Evolutionary conservation across 1,140 invertebrate genomes (phyloP), one percentile per base, ranked within the genome.

Genomic region (Callitettix versicolor): DNA sequence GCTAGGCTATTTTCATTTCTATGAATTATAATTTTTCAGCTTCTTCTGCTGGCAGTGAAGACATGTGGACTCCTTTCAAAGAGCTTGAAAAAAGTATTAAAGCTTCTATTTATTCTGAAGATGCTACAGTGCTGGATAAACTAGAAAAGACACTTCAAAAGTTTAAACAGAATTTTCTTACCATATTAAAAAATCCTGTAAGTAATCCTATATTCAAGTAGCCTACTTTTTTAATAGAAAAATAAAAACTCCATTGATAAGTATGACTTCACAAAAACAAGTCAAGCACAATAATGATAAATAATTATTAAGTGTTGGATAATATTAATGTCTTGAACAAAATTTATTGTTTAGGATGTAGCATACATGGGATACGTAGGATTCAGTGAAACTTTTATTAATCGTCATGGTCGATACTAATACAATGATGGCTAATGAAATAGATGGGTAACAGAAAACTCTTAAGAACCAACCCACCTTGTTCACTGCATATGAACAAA

Each of bases 21-120:
- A n/a, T n/a, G n/a, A n/a, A n/a, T n/a, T n/a, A n/a, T n/a, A n/a
- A 30, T 9, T 30, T 30, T 30, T 30, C 9, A 30, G 26, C 26
- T 30, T 4, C 3, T 30, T 30, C 3, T 30, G 9, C 26, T 4
- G 9, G 26, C 26, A 30, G 26, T 34, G 83, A 86, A 65, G 86
- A 89, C 69, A 75, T 91, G 71, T 95, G 91, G 91, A 85, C 85
- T 57, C 85, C 88, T 6, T 93, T 82, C 68, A 90, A 90, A 64
- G 85, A 90, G 61, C 67, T 95, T 12, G 79, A 85, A 55, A 77
- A 71, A 44, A 75, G 84, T 30, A 80, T 93, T 12, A 83, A 88
- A 63, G 71, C 77, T 34, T 81, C 85, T 58, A 71, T 93, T n/a
- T 71, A 74, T 24, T 75, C 79, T 36, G 78, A 78, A 57, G 73